Evolutionary conservation across 2,113 vertebrate genomes (phyloP).

Genomic region (Mungos mungo): DNA sequence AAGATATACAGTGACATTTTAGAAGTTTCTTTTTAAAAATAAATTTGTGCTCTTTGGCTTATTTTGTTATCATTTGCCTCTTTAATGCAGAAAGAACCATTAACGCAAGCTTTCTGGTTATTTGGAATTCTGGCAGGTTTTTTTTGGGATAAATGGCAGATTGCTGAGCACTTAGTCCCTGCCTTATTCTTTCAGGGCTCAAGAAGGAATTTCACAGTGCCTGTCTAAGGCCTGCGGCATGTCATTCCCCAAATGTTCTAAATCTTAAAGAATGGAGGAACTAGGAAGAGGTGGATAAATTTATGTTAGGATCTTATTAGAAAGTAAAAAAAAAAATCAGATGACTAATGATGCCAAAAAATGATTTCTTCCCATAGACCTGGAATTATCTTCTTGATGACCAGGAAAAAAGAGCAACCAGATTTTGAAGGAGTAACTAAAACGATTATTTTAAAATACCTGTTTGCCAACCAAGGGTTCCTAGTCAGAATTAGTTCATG

Average conservation of each 20-base stretch:
- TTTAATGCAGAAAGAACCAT: conserved; percentile 14
- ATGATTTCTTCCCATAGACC: not conserved
- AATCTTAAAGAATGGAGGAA: not conserved
- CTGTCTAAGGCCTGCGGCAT: not conserved
- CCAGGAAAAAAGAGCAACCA: not conserved
- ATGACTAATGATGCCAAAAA: not conserved
- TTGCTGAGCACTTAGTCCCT: not conserved
- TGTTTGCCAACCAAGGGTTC: not conserved
- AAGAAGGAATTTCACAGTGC: not conserved
- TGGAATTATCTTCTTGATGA: not conserved
- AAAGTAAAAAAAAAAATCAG: not conserved
- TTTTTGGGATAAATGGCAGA: not conserved
- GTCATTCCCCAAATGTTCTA: not conserved
- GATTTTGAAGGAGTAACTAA: not conserved
- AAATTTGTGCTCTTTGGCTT: not conserved
- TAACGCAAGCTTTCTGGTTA: not conserved
- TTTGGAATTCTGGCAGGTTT: conserved; percentile 23
- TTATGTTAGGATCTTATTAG: not conserved
- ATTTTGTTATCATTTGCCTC: conserved; percentile 7
- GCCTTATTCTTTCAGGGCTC: not conserved
- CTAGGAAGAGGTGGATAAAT: not conserved
- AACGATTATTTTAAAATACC: not conserved
- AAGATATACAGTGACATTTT: not conserved
- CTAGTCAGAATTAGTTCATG: not conserved
- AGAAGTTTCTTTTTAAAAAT: conserved; percentile 26